Evolutionary conservation across 35 echinoderm and acorn worm species (phyloP).

Genomic region (Ophioderma brevispina): DNA sequence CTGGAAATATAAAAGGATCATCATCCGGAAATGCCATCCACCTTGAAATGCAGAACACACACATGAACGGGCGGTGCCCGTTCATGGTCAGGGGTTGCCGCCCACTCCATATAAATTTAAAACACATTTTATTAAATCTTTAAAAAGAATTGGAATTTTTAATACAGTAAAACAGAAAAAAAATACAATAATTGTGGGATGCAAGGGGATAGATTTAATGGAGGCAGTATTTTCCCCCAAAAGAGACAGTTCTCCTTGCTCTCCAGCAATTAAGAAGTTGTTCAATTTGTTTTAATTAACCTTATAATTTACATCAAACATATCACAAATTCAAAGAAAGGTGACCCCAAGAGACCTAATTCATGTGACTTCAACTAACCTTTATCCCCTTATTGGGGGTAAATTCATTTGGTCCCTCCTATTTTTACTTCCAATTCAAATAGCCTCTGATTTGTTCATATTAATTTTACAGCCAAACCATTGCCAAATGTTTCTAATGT

Average conservation of each 20-base stretch:
- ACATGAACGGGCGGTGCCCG: no score
- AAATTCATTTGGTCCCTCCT: neutral
- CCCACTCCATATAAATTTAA: no score
- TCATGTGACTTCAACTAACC: neutral
- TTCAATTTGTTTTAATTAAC: conserved; percentile 32
- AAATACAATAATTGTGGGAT: neutral
- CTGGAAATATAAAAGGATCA: no score
- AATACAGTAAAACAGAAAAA: no score
- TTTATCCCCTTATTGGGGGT: neutral
- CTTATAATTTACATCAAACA: conserved; percentile 19
- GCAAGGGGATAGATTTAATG: conserved; percentile 23
- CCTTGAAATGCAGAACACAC: no score
- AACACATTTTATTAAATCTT: no score
- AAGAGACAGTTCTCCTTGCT: neutral
- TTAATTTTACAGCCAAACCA: conserved; percentile 35
- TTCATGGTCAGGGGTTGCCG: no score
- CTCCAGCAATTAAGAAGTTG: conserved; percentile 16
- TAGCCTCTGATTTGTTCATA: conserved; percentile 7
- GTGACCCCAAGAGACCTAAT: neutral
- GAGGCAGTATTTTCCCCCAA: no score
- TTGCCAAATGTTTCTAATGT: neutral
- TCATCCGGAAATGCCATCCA: no score
- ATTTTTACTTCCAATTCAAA: conserved; percentile 20
- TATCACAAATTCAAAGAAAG: neutral
- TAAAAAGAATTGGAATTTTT: no score